These are phyloP conservation scores for Bagarius yarrelli DNA, from an alignment of 2,113 vertebrate genomes.

Conservation along the genomic window DNA sequence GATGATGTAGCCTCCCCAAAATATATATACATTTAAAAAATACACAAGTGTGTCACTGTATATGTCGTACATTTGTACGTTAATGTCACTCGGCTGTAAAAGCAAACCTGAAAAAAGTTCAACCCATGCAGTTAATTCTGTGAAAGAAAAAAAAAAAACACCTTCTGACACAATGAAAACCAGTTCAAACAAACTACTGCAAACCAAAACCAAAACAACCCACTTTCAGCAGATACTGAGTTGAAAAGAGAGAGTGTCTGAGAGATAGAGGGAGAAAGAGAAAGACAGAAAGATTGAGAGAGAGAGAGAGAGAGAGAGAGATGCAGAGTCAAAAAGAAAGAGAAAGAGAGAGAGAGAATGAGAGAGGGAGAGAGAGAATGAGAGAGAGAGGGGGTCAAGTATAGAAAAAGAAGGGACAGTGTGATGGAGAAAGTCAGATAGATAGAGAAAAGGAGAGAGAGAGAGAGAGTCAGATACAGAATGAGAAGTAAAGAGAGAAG, in stretches of 20 bases:
- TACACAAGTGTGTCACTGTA: not conserved
- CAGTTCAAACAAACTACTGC: constrained; percentile 52
- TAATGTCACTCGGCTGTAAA: not conserved
- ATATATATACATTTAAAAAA: not conserved
- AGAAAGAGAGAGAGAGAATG: no score
- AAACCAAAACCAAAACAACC: constrained; percentile 43
- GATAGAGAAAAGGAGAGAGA: no score
- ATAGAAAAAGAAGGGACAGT: no score
- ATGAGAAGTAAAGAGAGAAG: no score
- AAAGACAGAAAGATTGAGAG: not conserved
- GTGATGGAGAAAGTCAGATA: no score
- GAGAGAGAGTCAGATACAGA: no score
- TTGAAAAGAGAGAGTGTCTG: not conserved
- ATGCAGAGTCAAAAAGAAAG: no score
- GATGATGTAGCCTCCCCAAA: not conserved
- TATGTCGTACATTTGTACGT: not conserved
- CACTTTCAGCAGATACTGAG: constrained; percentile 17
- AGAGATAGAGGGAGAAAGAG: not conserved
- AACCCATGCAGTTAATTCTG: constrained; percentile 29
- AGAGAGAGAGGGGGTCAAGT: no score
- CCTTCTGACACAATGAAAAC: constrained; percentile 56
- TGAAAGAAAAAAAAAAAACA: constrained; percentile 22
- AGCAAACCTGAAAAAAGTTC: constrained; percentile 21
- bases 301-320: not conserved
- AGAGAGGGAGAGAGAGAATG: no score